phyloP scores from a whole-genome alignment of 1,140 invertebrate species.

The Drosophila subpulchrella region DNA sequence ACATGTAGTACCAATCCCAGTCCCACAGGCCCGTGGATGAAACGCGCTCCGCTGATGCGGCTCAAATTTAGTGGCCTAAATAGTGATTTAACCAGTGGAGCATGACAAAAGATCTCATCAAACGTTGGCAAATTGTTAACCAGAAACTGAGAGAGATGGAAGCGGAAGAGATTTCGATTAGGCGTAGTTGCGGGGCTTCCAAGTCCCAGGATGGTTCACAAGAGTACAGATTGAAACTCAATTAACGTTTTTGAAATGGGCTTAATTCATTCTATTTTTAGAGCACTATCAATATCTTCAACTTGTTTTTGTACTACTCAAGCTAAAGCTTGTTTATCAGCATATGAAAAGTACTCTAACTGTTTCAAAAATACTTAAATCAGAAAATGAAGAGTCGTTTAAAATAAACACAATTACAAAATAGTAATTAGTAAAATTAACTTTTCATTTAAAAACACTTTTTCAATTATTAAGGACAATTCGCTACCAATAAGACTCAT shows the following conservation, averaged over 20 bases:
- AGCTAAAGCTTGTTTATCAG: too few relatives aligned
- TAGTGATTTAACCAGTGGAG: slow-evolving; percentile 47
- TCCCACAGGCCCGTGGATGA: slow-evolving; percentile 13
- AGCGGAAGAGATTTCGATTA: slow-evolving; percentile 10
- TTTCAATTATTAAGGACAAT: too few relatives aligned
- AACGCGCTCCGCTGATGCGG: slow-evolving; percentile 29
- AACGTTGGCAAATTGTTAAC: slow-evolving; percentile 41
- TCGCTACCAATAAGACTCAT: too few relatives aligned
- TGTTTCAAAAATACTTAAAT: too few relatives aligned
- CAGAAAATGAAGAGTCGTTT: too few relatives aligned
- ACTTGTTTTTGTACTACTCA: too few relatives aligned
- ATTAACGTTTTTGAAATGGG: not conserved
- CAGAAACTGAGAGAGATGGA: slow-evolving; percentile 4
- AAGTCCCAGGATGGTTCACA: not conserved
- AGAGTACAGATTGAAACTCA: not conserved
- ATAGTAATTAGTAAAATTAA: too few relatives aligned
- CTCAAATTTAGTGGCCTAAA: slow-evolving; percentile 51
- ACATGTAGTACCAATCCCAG: slow-evolving; percentile 8
- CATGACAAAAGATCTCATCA: slow-evolving; percentile 50
- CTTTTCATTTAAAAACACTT: too few relatives aligned
- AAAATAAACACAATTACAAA: too few relatives aligned
- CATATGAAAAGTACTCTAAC: too few relatives aligned
- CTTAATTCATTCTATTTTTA: not conserved
- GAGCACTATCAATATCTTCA: too few relatives aligned
- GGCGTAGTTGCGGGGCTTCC: slow-evolving; percentile 1